Evolutionary conservation across 2,888 invertebrate genomes (phyloP).

Genomic region (Stramonita haemastoma): DNA sequence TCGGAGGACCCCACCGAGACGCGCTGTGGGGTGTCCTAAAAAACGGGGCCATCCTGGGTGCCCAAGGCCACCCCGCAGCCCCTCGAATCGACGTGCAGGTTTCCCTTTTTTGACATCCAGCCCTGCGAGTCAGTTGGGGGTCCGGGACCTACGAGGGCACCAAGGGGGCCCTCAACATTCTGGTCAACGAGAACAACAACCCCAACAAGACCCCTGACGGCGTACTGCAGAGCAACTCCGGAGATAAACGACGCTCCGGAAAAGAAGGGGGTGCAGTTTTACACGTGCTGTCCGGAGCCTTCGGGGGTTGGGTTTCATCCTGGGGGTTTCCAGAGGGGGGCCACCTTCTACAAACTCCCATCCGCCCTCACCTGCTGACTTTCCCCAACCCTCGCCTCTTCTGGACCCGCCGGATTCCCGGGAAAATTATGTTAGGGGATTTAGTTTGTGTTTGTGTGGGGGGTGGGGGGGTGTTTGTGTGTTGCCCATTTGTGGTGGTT

Average conservation of each 20-base stretch:
- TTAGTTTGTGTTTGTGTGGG: neutral
- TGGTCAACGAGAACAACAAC: slow-evolving; percentile 47
- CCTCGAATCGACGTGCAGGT: slow-evolving; percentile 76
- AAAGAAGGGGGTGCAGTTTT: slow-evolving; percentile 62
- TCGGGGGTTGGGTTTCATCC: slow-evolving; percentile 74
- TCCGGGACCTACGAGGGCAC: slow-evolving; percentile 76
- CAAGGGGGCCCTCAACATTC: slow-evolving; percentile 69
- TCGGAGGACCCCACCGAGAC: slow-evolving; percentile 73
- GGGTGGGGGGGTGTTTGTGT: neutral
- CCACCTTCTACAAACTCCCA: slow-evolving; percentile 76
- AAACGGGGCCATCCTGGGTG: slow-evolving; percentile 68
- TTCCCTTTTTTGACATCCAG: slow-evolving; percentile 77
- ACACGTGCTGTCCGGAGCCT: slow-evolving; percentile 73
- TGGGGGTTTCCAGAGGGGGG: slow-evolving; percentile 69
- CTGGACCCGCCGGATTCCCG: slow-evolving; percentile 78
- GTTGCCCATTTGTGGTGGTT: neutral
- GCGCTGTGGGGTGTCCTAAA: slow-evolving; percentile 69
- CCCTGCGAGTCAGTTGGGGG: slow-evolving; percentile 76
- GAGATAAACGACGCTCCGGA: slow-evolving; percentile 72
- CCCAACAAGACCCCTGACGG: slow-evolving; percentile 60
- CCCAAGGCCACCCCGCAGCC: slow-evolving; percentile 75
- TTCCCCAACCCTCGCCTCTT: slow-evolving; percentile 77
- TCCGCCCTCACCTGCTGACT: slow-evolving; percentile 77
- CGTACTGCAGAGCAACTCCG: slow-evolving; percentile 76
- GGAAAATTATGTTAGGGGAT: slow-evolving; percentile 77